phyloP scores from a whole-genome alignment of 2,888 invertebrate genomes.

The Cloeon dipterum region DNA sequence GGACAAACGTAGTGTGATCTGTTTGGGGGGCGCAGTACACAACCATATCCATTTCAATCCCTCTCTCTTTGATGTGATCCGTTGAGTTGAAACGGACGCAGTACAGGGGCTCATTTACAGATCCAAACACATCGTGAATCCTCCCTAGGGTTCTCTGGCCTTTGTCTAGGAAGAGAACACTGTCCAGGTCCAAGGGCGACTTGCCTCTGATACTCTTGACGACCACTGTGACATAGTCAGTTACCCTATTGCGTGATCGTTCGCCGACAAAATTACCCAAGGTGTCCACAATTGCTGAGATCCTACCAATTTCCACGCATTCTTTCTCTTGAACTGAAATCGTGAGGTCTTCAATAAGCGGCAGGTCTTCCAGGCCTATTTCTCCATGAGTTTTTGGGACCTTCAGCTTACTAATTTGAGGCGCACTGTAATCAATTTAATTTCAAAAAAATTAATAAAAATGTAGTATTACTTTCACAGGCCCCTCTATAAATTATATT shows the following conservation, averaged over 20 bases:
- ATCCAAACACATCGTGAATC: constrained; percentile 83
- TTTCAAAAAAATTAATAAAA: no score
- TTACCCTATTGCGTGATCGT: no score
- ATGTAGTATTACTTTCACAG: no score
- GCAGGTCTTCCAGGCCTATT: constrained; percentile 40
- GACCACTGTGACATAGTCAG: constrained; percentile 52
- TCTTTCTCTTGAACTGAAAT: constrained; percentile 55
- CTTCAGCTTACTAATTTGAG: no score
- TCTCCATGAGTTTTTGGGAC: constrained; percentile 26
- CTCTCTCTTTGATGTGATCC: constrained; percentile 45
- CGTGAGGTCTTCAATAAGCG: constrained; percentile 57
- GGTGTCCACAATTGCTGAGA: constrained; percentile 45
- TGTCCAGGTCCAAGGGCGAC: constrained; percentile 65
- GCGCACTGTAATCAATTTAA: no score
- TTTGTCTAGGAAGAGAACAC: constrained; percentile 62
- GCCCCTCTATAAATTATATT: no score
- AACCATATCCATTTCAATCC: constrained; percentile 37
- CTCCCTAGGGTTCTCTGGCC: constrained; percentile 51
- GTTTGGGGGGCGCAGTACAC: constrained; percentile 69
- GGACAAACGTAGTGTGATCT: constrained; percentile 50
- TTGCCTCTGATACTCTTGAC: constrained; percentile 45
- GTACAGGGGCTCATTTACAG: constrained; percentile 64
- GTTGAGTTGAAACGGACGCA: constrained; percentile 70
- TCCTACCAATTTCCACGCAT: constrained; percentile 46
- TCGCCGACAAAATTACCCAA: no score